Percentiles rank a stretch among this genome's conserved stretches.
Conservation (phyloP, 1,140 invertebrate species). For the Solen grandis region DNA sequence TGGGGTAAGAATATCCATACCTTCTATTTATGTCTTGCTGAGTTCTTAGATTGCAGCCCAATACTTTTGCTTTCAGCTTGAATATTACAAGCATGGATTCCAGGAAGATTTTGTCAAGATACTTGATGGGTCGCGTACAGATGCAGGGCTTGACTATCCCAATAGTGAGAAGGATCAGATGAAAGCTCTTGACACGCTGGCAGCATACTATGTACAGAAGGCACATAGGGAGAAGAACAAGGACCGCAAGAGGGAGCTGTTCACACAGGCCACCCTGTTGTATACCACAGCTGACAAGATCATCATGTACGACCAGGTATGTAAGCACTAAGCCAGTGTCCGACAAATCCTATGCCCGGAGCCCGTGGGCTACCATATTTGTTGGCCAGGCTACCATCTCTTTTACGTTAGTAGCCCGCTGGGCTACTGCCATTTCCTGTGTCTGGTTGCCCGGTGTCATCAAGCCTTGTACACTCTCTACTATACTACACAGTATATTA, state of each 20-base stretch:
- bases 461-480: no score
- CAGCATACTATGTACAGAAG: conserved; percentile 98
- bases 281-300: conserved; percentile 99
- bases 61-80: conserved; percentile 92
- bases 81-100: conserved; percentile 97
- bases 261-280: conserved; percentile 97
- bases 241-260: conserved; percentile 96
- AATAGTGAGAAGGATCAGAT: conserved; percentile 99
- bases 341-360: no score
- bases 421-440: no score
- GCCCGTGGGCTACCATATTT: no score
- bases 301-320: conserved; percentile 99
- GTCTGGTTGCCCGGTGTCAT: no score
- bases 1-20: no score
- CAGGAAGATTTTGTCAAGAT: conserved; percentile 97
- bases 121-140: conserved; percentile 91
- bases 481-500: no score
- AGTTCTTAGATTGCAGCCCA: no score
- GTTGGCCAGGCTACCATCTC: no score
- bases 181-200: conserved; percentile 96
- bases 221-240: conserved; percentile 96
- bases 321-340: no score
- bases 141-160: conserved; percentile 93
- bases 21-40: no score
- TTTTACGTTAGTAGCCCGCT: no score